Base-by-base conservation (phyloP, 2,888 invertebrate genomes). In the Drosophila aldrichi region DNA sequence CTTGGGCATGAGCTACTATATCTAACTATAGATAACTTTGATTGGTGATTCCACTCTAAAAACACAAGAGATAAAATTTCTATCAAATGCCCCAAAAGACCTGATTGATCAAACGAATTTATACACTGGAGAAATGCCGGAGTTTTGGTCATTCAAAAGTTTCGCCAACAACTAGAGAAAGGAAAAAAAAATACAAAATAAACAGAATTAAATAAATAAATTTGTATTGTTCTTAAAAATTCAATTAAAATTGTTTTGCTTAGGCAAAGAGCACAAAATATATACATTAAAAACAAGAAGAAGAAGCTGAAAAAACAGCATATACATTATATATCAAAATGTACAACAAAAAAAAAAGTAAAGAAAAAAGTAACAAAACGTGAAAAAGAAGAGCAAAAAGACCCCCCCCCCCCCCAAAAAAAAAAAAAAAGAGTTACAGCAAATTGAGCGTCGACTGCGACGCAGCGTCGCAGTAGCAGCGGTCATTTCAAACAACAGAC, bases 211-310 rank as follows among this genome's bases (percentile, higher is more conserved):
- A 36, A 74, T 70, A 72, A 85, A 86, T 89, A 75, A 48, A 73
- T 70, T 74, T 64, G 62, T 80, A 70, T 77, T 79, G 76, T 80
- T 89, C 68, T 77, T 79, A 75, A 87, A 82, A 88, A 90, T 89
- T 87, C 88, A 90, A 90, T 90, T 90, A 90, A 86, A 90, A 86
- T 86, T 82, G 73, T 78, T 86, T 80, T 64, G 77, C 86, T 82
- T 77, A 48, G 64, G 52, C 72, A 64, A 52, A 46, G 54, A 43
- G 48, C 34, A 61, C 41, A 61, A 55, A 51, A 44, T 64, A 66
- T 61, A 65, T 52, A 80, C 55, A 70, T 57, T 48, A 32, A 32
- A 29, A 29, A 29, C 9, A 48, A 34, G 7, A 34, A 36, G 34
- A 34, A 52, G 20, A 3, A 18, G 5, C 7, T 16, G 12, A 22